These are phyloP conservation scores for Anguilla anguilla DNA, from an alignment of 2,797 vertebrate species.

Conservation along the genomic window DNA sequence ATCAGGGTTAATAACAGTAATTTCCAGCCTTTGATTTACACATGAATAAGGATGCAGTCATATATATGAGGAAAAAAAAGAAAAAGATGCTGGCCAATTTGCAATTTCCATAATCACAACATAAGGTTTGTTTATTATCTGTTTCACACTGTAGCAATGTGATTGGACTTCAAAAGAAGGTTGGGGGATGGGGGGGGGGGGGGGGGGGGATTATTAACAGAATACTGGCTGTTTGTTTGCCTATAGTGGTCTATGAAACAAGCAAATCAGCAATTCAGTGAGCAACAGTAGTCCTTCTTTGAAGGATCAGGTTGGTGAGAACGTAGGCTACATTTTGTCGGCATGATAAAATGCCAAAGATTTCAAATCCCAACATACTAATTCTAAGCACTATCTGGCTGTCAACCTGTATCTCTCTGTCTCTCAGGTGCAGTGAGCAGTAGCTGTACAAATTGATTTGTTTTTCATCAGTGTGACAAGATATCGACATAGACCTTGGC, in stretches of 20 bases:
- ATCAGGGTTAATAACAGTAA: not conserved
- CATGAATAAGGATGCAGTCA: not conserved
- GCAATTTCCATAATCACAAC: slow-evolving; percentile 3
- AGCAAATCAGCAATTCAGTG: not conserved
- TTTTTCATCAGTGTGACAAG: not conserved
- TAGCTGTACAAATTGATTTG: not conserved
- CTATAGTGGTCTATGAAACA: too few relatives aligned
- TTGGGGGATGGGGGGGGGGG: too few relatives aligned
- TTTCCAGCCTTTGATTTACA: not conserved
- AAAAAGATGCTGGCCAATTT: not conserved
- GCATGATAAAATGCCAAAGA: not conserved
- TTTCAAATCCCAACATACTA: not conserved
- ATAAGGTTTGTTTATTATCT: not conserved
- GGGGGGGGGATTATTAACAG: too few relatives aligned
- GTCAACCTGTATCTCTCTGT: not conserved
- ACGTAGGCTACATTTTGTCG: not conserved
- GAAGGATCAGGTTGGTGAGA: not conserved
- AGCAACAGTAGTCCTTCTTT: not conserved
- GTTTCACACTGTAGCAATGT: not conserved
- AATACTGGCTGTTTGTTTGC: too few relatives aligned
- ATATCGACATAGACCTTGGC: not conserved
- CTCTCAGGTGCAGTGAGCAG: not conserved
- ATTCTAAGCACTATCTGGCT: not conserved
- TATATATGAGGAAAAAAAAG: not conserved
- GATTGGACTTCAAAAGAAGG: not conserved